A percentile compares a stretch with the other conserved stretches of the same genome.
These are phyloP conservation scores for Tromatobia lineatoria DNA, from an alignment of 2,888 invertebrate species.

Conservation along the genomic window DNA sequence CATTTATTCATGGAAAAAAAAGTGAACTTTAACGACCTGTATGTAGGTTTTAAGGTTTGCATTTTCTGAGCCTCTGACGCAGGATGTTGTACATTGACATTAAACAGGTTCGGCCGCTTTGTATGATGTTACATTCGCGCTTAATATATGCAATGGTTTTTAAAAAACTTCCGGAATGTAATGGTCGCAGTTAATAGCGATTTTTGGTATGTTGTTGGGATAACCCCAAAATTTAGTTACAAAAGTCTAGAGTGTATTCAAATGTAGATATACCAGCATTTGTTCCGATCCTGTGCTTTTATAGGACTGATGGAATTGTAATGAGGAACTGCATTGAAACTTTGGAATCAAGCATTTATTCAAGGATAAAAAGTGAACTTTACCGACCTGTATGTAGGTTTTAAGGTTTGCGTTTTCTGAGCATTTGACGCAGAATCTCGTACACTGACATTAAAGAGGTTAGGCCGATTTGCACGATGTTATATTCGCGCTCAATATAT, in stretches of 20 bases:
- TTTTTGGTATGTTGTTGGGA: too few species aligned
- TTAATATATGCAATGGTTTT: too few species aligned
- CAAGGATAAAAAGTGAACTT: neutral
- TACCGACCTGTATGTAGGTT: neutral
- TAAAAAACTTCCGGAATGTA: too few species aligned
- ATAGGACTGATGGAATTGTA: conserved; percentile 4
- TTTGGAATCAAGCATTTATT: conserved; percentile 5
- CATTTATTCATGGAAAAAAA: conserved; percentile 1
- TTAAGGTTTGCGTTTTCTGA: neutral
- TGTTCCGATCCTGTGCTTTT: neutral
- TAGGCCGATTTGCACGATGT: too few species aligned
- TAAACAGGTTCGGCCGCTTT: neutral
- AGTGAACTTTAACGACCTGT: neutral
- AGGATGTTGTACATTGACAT: neutral
- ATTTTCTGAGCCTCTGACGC: neutral
- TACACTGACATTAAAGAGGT: neutral
- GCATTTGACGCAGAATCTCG: neutral
- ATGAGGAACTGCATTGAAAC: conserved; percentile 7
- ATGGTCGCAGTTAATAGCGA: too few species aligned
- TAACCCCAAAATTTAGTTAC: too few species aligned
- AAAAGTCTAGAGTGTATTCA: neutral
- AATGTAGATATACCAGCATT: neutral
- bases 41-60: neutral
- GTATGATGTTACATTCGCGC: too few species aligned
- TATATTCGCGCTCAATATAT: too few species aligned